A percentile compares a stretch with the other conserved stretches of the same genome.
These are phyloP conservation scores for Triops cancriformis DNA, from an alignment of 1,140 invertebrate species.

Conservation along the genomic window DNA sequence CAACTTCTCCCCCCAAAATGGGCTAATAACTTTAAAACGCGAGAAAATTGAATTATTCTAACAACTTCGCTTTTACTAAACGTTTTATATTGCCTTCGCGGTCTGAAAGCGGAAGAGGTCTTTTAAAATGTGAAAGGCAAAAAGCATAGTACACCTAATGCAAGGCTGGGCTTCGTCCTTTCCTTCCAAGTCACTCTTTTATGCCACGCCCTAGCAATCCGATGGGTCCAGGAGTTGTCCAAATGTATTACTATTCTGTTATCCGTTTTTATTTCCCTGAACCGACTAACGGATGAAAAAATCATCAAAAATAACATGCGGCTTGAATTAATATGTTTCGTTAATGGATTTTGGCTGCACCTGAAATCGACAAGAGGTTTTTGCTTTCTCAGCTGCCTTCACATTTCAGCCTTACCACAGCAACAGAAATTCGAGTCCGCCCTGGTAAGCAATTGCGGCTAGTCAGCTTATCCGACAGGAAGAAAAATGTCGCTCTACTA, in stretches of 20 bases:
- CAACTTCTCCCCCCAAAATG: not conserved
- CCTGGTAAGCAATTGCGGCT: not conserved
- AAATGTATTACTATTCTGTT: not conserved
- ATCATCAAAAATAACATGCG: not conserved
- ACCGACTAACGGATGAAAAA: not conserved
- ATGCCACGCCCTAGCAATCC: not conserved
- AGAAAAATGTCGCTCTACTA: no score
- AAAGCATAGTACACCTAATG: not conserved
- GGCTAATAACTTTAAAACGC: not conserved
- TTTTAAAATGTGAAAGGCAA: conserved; percentile 1
- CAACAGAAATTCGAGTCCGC: not conserved
- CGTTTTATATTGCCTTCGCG: not conserved
- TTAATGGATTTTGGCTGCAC: not conserved
- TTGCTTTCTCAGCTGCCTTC: not conserved
- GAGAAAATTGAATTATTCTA: not conserved
- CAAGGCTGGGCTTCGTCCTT: not conserved
- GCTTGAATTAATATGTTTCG: not conserved
- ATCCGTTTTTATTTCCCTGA: not conserved
- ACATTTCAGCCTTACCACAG: not conserved
- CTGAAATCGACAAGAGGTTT: not conserved
- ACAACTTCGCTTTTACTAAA: not conserved
- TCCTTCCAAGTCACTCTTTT: not conserved
- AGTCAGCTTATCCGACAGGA: not conserved
- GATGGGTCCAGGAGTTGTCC: not conserved
- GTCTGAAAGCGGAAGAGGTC: not conserved